These are phyloP conservation scores for Alouatta palliata DNA, from an alignment of 2,113 vertebrate genomes.

Conservation along the genomic window DNA sequence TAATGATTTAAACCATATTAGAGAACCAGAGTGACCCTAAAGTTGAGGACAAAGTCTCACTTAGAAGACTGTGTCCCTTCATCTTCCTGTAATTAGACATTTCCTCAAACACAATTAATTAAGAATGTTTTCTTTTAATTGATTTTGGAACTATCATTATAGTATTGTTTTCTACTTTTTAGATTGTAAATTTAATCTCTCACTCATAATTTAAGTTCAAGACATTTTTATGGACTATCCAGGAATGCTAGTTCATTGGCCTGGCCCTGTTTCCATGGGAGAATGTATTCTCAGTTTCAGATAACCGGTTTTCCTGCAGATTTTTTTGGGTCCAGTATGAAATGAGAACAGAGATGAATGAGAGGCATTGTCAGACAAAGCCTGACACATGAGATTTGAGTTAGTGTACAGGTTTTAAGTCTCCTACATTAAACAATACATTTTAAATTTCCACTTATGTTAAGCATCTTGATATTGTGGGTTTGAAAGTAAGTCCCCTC, in stretches of 20 bases:
- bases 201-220: not conserved
- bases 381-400: not conserved
- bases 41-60: not conserved
- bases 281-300: slow-evolving; percentile 25
- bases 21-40: slow-evolving; percentile 16
- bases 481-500: slow-evolving; percentile 76
- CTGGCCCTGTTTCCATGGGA: not conserved
- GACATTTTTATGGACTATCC: not conserved
- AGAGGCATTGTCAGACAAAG: not conserved
- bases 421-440: not conserved
- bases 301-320: not conserved
- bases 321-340: not conserved
- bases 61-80: not conserved
- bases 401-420: not conserved
- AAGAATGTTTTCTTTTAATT: not conserved
- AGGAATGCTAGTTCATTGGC: not conserved
- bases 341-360: not conserved
- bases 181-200: not conserved
- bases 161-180: slow-evolving; percentile 10
- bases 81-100: not conserved
- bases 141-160: not conserved
- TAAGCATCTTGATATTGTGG: slow-evolving; percentile 61
- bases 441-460: slow-evolving; percentile 63
- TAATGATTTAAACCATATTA: not conserved
- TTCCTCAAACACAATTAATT: slow-evolving; percentile 5